These are phyloP conservation scores for Stenolophus ochropezus DNA, from an alignment of 2,888 invertebrate species.

Conservation along the genomic window DNA sequence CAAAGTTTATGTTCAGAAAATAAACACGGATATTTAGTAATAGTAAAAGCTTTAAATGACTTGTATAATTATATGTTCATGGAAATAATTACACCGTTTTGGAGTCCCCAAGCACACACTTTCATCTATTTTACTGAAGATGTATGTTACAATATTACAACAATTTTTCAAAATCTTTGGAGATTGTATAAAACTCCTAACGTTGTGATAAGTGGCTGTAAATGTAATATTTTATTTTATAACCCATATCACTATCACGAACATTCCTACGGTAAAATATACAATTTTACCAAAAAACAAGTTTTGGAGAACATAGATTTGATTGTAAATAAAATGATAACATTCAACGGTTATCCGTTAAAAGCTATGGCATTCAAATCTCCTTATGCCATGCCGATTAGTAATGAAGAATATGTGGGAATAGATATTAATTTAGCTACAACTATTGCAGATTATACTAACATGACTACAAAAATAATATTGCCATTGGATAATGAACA, in stretches of 20 bases:
- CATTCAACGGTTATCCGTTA: conserved; percentile 69
- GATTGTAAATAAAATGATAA: conserved; percentile 64
- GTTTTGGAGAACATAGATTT: conserved; percentile 28
- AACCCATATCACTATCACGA: conserved; percentile 23
- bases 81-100: conserved; percentile 40
- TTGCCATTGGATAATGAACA: conserved; percentile 39
- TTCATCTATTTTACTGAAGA: conserved; percentile 48
- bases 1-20: conserved; percentile 48
- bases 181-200: conserved; percentile 20
- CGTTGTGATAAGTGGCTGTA: conserved; percentile 25
- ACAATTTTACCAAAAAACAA: conserved; percentile 20
- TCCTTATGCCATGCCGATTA: conserved; percentile 67
- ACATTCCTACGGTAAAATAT: conserved; percentile 1
- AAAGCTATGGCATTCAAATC: conserved; percentile 70
- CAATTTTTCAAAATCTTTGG: conserved; percentile 48
- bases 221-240: conserved; percentile 44
- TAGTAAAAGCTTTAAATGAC: conserved; percentile 9
- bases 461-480: conserved; percentile 65
- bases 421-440: conserved; percentile 69
- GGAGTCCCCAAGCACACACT: conserved; percentile 32
- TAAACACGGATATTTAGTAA: conserved; percentile 35
- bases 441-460: conserved; percentile 67
- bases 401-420: conserved; percentile 65
- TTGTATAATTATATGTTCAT: conserved; percentile 20
- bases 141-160: conserved; percentile 13